phyloP scores from a whole-genome alignment of 2,797 vertebrate species.

The Sebastolobus alascanus region DNA sequence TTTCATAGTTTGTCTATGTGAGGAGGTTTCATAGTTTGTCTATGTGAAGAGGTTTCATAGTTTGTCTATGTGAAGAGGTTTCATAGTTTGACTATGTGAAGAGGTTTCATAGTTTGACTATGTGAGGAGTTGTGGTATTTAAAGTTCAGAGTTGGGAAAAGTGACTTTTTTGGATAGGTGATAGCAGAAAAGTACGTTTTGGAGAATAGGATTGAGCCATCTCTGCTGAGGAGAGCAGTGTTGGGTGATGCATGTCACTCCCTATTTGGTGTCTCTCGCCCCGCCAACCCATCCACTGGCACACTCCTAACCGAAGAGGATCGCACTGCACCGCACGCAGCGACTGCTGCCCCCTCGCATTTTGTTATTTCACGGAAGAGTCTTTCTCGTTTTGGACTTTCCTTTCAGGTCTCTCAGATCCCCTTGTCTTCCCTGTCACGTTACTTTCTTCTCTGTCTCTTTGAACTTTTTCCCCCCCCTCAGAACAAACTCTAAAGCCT shows the following conservation, averaged over 20 bases:
- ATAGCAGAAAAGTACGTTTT: constrained; percentile 14
- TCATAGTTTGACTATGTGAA: no score
- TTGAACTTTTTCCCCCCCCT: background rate
- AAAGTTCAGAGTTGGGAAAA: background rate
- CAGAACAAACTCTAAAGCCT: constrained; percentile 11
- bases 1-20: no score
- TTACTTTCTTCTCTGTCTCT: constrained; percentile 8
- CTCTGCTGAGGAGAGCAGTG: constrained; percentile 19
- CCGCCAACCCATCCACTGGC: background rate
- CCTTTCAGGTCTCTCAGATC: constrained; percentile 27
- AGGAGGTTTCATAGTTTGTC: no score
- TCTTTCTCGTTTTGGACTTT: constrained; percentile 33
- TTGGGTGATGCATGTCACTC: constrained; percentile 48
- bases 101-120: background rate
- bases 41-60: no score
- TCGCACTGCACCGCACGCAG: constrained; percentile 26
- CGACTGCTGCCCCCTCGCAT: constrained; percentile 42
- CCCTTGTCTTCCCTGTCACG: constrained; percentile 30
- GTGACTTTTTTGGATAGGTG: background rate
- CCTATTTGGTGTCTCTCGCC: constrained; percentile 15
- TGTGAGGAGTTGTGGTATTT: background rate
- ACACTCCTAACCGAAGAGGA: constrained; percentile 38
- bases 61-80: no score
- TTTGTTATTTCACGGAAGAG: constrained; percentile 22
- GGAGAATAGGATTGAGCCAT: constrained; percentile 1